Conservation (phyloP, 2,797 vertebrate species). For the Coregonus ussuriensis region DNA sequence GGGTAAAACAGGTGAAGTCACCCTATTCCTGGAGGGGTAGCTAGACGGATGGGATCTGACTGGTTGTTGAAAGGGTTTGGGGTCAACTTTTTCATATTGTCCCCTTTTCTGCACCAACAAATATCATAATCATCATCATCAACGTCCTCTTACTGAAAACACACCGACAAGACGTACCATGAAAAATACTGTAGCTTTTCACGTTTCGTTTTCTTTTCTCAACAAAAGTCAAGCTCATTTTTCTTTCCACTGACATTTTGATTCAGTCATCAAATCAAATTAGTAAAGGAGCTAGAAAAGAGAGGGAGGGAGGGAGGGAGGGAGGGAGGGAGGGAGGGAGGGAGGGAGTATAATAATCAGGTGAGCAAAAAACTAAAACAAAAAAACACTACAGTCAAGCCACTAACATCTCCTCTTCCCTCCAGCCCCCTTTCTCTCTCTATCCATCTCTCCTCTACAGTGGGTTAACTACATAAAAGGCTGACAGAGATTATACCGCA, state of each 20-base stretch:
- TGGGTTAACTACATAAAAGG: neutral
- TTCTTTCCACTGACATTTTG: constrained; percentile 20
- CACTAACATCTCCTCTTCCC: neutral
- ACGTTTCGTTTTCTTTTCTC: constrained; percentile 8
- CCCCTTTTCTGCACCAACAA: constrained; percentile 12
- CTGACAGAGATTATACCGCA: neutral
- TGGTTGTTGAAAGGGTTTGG: neutral
- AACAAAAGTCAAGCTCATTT: constrained; percentile 27
- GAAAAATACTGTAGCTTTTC: constrained; percentile 20
- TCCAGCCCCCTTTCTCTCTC: neutral
- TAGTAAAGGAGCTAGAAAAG: neutral
- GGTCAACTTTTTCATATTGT: neutral
- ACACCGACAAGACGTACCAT: constrained; percentile 38
- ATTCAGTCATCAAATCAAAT: constrained; percentile 13
- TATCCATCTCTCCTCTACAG: neutral
- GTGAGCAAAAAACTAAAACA: neutral
- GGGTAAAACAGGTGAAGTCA: neutral
- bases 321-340: neutral
- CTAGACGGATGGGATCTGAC: neutral
- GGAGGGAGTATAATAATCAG: neutral
- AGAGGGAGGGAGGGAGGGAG: neutral
- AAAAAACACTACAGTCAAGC: neutral
- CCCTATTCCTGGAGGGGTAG: constrained; percentile 3
- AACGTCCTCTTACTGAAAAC: neutral
- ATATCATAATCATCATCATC: neutral